Evolutionary conservation across 2,888 invertebrate genomes (phyloP), one percentile per base, ranked within the genome.

Genomic region (Rhogogaster chlorosoma): DNA sequence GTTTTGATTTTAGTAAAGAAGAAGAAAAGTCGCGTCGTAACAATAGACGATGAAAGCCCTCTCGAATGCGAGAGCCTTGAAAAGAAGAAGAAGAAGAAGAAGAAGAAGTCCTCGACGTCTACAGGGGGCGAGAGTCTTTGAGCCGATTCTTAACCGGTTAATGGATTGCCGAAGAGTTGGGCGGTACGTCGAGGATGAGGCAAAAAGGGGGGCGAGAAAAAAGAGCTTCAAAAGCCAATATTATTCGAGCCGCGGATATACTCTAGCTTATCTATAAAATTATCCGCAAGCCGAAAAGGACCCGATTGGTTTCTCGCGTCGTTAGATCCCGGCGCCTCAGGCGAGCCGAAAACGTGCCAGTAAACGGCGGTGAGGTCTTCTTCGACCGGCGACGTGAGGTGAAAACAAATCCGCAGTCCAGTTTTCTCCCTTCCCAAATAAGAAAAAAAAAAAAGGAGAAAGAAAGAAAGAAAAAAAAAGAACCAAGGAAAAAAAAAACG

Each of bases 231-330:
- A 53, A 77, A 53, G 38, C 7, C 49, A 53, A 77, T 77, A 29
- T 77, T 77, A 77, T 77, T 77, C 49, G 49, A 77, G 53, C 49
- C 53, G 49, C 29, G 29, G 53, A 53, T 53, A 32, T 53, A 49
- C 77, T 22, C 38, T 6, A 75, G 77, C 77, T 77, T 77, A 77
- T 77, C 77, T 77, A 29, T 53, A 32, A 77, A 77, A 77, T 77
- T 77, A 77, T 53, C 77, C 77, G 45, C 49, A 49, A 49, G 77
- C 32, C 32, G 53, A 77, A 53, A 77, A 77, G 77, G 77, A 77
- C 77, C 29, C 77, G 77, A 77, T 53, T 77, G 77, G 77, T 77
- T 77, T 77, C 77, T 29, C 77, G 77, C 49, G 49, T 77, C 77
- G 77, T 77, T 77, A 77, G 49, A 77, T 77, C 77, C 77, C 29